Evolutionary conservation across 2,113 vertebrate species (phyloP), one percentile per base, ranked within the genome.

Genomic region (Brachypteracias leptosomus): DNA sequence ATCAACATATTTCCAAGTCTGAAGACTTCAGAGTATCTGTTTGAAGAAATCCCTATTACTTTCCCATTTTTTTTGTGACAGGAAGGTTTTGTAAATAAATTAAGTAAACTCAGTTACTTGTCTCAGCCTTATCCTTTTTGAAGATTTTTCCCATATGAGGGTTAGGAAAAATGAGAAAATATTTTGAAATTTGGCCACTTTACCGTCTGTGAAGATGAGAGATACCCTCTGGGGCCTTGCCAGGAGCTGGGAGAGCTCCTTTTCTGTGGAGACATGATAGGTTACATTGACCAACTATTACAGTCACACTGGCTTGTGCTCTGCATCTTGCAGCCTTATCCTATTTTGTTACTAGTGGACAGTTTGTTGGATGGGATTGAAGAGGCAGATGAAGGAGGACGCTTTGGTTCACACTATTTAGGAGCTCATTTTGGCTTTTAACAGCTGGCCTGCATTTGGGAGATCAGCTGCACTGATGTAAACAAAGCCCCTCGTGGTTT

Each of bases 381-480:
- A 78, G 31, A 71, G 16, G 13, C 67, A 83, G 82, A 90, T 52
- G 75, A 15, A 29, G 67, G 58, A 94, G 38, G 57, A 63, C 51
- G 49, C 35, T 52, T 96, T 18, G 26, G 71, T 80, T 96, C 82
- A 40, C 75, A 33, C 63, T 95, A 7, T 62, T 93, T 72, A 68
- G 61, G 65, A 94, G 40, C 55, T 91, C 75, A 18, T 86, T 89
- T 68, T 58, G 68, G 82, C 68, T 93, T 88, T 46, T 17, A 81
- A 24, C 82, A 93, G 65, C 91, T 96, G 93, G 89, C 57, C 90
- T 40, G 68, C 73, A 51, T 90, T 84, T 86, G 90, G 35, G 46
- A 61, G 59, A 83, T 42, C 91, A 95, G 93, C 93, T 96, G 89
- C 89, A 31, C 6, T 54, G 90, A 83, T 77, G 76, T 88, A 83